Conservation (phyloP, 2,797 vertebrate genomes). For the Sebastes wilsoni region DNA sequence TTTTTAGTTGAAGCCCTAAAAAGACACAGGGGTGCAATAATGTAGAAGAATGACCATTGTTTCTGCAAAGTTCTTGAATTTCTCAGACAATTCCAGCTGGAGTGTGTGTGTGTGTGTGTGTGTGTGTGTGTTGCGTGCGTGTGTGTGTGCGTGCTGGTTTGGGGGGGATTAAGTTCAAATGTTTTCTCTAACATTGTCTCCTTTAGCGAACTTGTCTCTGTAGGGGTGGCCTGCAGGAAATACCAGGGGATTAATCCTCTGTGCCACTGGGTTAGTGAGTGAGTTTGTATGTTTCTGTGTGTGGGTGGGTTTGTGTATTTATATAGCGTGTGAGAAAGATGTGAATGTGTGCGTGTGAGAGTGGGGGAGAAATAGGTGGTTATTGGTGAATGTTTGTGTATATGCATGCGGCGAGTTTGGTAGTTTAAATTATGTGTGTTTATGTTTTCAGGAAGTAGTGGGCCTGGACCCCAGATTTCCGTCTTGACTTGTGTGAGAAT, state of each 20-base stretch:
- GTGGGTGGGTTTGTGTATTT: constrained; percentile 58
- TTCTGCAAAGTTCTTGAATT: background rate
- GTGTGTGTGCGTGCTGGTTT: background rate
- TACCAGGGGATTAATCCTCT: constrained; percentile 62
- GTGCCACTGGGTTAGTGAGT: constrained; percentile 27
- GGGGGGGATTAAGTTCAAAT: constrained; percentile 20
- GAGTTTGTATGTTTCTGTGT: constrained; percentile 47
- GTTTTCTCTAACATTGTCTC: constrained; percentile 37
- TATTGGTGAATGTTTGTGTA: constrained; percentile 42
- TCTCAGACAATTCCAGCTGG: background rate
- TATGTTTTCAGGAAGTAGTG: constrained; percentile 32
- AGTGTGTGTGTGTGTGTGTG: background rate
- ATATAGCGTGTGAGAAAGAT: constrained; percentile 30
- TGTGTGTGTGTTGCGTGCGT: background rate
- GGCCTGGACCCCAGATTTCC: background rate
- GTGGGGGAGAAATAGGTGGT: constrained; percentile 12
- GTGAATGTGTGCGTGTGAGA: background rate
- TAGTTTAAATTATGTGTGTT: constrained; percentile 29
- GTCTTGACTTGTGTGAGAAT: background rate
- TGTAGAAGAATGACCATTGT: background rate
- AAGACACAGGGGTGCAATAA: background rate
- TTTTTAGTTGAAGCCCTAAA: background rate
- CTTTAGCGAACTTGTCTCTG: constrained; percentile 40
- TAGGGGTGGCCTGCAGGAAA: constrained; percentile 69
- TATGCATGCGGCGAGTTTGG: constrained; percentile 12